These are phyloP conservation scores for Menura novaehollandiae DNA, from an alignment of 2,113 vertebrate species.

Conservation along the genomic window DNA sequence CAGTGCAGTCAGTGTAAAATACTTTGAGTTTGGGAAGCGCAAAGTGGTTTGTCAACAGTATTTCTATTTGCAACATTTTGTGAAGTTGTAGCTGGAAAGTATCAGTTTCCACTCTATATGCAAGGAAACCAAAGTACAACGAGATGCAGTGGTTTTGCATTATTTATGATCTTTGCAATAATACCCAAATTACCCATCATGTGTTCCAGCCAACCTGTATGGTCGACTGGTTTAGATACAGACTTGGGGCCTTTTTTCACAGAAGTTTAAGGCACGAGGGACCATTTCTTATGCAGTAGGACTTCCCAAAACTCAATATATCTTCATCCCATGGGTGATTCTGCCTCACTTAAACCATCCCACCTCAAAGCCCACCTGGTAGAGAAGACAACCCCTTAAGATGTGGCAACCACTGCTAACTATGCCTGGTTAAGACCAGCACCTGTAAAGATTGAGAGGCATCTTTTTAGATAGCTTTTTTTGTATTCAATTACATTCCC, in stretches of 20 bases:
- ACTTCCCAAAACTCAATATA: not conserved
- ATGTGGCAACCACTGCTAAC: not conserved
- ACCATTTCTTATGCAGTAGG: not conserved
- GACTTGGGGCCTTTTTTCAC: not conserved
- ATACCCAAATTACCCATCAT: not conserved
- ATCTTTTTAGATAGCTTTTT: not conserved
- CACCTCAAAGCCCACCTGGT: not conserved
- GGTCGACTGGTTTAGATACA: not conserved
- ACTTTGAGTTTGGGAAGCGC: not conserved
- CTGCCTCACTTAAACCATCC: not conserved
- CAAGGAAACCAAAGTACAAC: not conserved
- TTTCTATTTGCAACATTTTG: not conserved
- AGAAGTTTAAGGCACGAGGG: not conserved
- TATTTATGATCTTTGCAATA: not conserved
- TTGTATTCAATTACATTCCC: not conserved
- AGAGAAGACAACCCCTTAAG: not conserved
- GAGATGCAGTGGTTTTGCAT: not conserved
- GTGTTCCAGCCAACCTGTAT: not conserved
- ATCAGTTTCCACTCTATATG: not conserved
- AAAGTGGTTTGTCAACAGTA: not conserved
- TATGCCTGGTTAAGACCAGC: not conserved
- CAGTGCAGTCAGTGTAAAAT: not conserved
- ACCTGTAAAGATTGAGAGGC: not conserved
- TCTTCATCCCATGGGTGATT: rapidly evolving
- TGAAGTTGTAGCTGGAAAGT: not conserved